Evolutionary conservation across 2,797 vertebrate species (phyloP), one percentile per base, ranked within the genome.

Genomic region (Crossoptilon crossoptilon): DNA sequence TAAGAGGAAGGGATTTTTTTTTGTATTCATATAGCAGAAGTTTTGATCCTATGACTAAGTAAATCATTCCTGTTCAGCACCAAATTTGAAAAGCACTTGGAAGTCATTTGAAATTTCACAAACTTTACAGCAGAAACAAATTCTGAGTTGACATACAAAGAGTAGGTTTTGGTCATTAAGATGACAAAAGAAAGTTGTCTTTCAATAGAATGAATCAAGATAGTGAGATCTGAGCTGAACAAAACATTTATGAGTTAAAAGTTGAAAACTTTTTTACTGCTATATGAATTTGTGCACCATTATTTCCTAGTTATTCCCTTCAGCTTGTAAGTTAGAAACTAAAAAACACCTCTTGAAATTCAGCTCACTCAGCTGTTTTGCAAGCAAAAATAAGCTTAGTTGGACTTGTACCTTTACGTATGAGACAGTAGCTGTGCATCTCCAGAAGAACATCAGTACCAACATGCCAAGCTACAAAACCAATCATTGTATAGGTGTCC

Each of bases 391-490:
- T 3, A n/a, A 27, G 8, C 26, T 39, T 15, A 49, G 7, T 15
- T 41, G 14, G 5, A 11, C 82, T 86, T 48, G 89, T 96, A 98
- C 98, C 98, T 97, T 96, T 98, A 43, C 84, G 91, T 88, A 98
- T 66, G 10, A 97, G 96, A 21, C 97, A 97, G 93, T 97, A 98
- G 76, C 97, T 96, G 84, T 98, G 98, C 70, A 98, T 91, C 94
- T 98, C 98, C 76, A 99, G 96, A 78, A 98, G 76, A 91, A 98
- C 63, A 35, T 99, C 98, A 37, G 90, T 68, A 48, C 97, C 66
- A 1, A 98, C 96, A 17, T 98, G 98, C 98, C 98, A 99, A 73
- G 97, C 94, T 66, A 99, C 97, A 93, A 98, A 98, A 43, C 96
- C 98, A 68, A 96, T 97, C 97, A 99, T 98, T 22, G 97, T 63